phyloP scores from a whole-genome alignment of 92 coral and sea anemone genomes.

The Heliopora coerulea region DNA sequence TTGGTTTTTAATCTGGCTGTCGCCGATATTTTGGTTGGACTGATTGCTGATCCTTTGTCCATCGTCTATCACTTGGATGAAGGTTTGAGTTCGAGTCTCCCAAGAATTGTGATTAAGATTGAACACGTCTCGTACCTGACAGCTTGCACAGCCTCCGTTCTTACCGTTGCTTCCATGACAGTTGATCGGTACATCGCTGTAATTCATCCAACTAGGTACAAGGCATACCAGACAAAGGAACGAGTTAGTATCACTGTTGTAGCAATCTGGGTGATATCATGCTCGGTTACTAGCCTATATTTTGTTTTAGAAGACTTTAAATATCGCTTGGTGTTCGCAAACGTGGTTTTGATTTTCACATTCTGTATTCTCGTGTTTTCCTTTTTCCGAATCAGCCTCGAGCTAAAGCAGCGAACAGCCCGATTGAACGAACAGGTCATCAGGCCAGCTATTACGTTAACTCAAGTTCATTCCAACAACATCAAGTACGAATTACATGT shows the following conservation, averaged over 20 bases:
- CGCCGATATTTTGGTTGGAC: constrained; percentile 76
- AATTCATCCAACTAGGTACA: constrained; percentile 64
- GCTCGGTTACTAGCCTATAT: constrained; percentile 59
- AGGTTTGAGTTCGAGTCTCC: constrained; percentile 40
- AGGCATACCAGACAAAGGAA: constrained; percentile 49
- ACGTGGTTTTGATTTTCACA: constrained; percentile 72
- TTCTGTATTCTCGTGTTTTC: constrained; percentile 70
- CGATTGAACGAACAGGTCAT: constrained; percentile 13
- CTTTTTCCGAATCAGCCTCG: constrained; percentile 54
- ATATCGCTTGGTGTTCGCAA: constrained; percentile 74
- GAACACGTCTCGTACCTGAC: constrained; percentile 67
- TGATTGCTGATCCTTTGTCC: constrained; percentile 69
- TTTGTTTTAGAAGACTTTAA: constrained; percentile 65
- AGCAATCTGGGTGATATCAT: constrained; percentile 63
- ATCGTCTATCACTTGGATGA: constrained; percentile 65
- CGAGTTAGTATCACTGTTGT: constrained; percentile 60
- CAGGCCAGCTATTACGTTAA: neutral
- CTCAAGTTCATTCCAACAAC: neutral
- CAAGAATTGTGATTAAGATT: constrained; percentile 51
- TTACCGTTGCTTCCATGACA: constrained; percentile 67
- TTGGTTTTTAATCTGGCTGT: constrained; percentile 68
- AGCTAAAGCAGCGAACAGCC: constrained; percentile 11
- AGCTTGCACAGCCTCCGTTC: constrained; percentile 70
- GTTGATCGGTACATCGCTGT: constrained; percentile 79
- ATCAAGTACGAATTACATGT: constrained; percentile 25